A percentile compares a stretch with the other conserved stretches of the same genome.
Evolutionary conservation across 2,113 vertebrate genomes (phyloP).

Genomic region (Catharus fuscescens): DNA sequence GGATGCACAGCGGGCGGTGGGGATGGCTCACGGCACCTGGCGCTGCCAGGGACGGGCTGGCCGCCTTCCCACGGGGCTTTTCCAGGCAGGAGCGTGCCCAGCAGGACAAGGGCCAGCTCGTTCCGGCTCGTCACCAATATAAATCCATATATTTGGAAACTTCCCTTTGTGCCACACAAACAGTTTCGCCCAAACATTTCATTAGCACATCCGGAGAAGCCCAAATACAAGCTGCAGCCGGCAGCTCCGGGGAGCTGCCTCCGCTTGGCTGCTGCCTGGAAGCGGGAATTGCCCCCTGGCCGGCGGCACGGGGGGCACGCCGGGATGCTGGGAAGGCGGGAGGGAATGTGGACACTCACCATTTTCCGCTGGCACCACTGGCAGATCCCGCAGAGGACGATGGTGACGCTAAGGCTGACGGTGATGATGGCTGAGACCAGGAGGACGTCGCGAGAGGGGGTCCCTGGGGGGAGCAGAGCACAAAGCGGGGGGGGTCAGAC

Average conservation of each 20-base stretch:
- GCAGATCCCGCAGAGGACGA: constrained; percentile 96
- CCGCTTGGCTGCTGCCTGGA: not conserved
- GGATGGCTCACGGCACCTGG: not conserved
- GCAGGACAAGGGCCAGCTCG: constrained; percentile 31
- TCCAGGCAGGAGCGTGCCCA: constrained; percentile 27
- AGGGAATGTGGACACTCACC: constrained; percentile 78
- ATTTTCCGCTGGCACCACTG: constrained; percentile 99
- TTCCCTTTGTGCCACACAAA: not conserved
- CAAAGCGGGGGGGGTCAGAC: fast-evolving
- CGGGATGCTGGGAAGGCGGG: not conserved
- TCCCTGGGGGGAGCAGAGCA: not conserved
- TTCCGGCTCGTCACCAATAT: not conserved
- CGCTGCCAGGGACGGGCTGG: not conserved
- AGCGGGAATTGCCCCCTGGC: not conserved
- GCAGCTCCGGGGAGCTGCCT: not conserved
- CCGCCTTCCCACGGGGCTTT: not conserved
- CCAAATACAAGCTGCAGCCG: constrained; percentile 4
- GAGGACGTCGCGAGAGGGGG: constrained; percentile 88
- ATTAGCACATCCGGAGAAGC: constrained; percentile 29
- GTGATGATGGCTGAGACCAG: constrained; percentile 96
- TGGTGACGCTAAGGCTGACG: constrained; percentile 95
- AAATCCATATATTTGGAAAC: constrained; percentile 16
- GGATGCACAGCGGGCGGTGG: not conserved
- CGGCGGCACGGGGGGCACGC: not conserved
- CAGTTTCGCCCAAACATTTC: constrained; percentile 31